These are phyloP conservation scores for Lepisosteus osseus DNA, from an alignment of 2,113 vertebrate species.

Conservation along the genomic window DNA sequence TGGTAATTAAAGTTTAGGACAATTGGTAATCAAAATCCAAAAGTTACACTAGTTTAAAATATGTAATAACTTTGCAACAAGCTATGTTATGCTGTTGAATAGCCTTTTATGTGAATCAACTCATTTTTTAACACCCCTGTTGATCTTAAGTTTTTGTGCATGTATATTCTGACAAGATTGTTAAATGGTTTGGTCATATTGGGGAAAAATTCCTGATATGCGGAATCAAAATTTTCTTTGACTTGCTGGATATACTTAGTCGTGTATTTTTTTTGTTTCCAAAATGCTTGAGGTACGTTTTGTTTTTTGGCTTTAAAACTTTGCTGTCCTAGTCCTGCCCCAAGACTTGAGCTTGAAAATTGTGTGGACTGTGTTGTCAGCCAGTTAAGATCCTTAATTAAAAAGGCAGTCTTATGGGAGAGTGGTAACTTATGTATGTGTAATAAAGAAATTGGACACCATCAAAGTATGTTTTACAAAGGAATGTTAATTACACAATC, in stretches of 20 bases:
- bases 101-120: neutral
- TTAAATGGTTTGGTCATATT: neutral
- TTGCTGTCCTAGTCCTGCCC: too few relatives aligned
- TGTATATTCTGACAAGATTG: neutral
- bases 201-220: too few relatives aligned
- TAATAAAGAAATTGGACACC: slow-evolving; percentile 10
- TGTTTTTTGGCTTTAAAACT: slow-evolving; percentile 13
- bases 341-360: too few relatives aligned
- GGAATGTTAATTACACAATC: slow-evolving; percentile 52
- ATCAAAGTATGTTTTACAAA: slow-evolving; percentile 62
- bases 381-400: neutral
- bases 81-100: neutral
- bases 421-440: slow-evolving; percentile 1
- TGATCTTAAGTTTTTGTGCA: slow-evolving; percentile 5
- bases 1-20: too few relatives aligned
- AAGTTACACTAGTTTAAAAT: too few relatives aligned
- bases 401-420: neutral
- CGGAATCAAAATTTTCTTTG: too few relatives aligned
- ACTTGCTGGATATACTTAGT: slow-evolving; percentile 16
- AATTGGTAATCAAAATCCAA: too few relatives aligned
- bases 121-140: slow-evolving; percentile 5
- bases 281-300: too few relatives aligned
- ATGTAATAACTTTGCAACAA: too few relatives aligned
- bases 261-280: slow-evolving; percentile 37
- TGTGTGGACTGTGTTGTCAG: neutral